phyloP scores from a whole-genome alignment of 2,888 invertebrate genomes.

The Synanthedon myopaeformis region DNA sequence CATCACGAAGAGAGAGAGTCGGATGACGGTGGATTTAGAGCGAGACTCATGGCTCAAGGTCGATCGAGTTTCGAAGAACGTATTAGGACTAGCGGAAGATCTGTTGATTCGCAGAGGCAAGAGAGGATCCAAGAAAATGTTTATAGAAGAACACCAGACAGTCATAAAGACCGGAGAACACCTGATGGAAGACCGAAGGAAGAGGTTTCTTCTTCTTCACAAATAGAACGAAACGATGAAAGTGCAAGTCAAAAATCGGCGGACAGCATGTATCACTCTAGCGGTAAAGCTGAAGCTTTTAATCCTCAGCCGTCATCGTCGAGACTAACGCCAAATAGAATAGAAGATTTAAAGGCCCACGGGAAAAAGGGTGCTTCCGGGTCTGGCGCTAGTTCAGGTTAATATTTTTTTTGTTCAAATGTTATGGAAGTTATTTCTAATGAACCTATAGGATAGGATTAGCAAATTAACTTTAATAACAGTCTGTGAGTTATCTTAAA shows the following conservation, averaged over 20 bases:
- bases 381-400: constrained; percentile 74
- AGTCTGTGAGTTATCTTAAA: not conserved
- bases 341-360: constrained; percentile 59
- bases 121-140: constrained; percentile 34
- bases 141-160: constrained; percentile 55
- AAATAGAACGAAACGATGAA: constrained; percentile 45
- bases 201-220: constrained; percentile 31
- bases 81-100: constrained; percentile 56
- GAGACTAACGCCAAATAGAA: constrained; percentile 55
- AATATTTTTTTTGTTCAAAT: not conserved
- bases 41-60: constrained; percentile 47
- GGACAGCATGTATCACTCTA: constrained; percentile 72
- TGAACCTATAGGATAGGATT: not conserved
- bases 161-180: constrained; percentile 33
- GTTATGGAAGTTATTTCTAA: no score
- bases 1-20: constrained; percentile 65
- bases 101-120: constrained; percentile 41
- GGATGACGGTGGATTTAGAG: constrained; percentile 73
- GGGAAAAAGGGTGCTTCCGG: constrained; percentile 62
- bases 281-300: constrained; percentile 48
- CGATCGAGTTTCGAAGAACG: constrained; percentile 55
- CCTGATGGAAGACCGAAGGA: constrained; percentile 51
- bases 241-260: constrained; percentile 59
- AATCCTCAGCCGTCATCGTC: constrained; percentile 62
- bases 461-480: no score